Percentiles rank a stretch among this genome's conserved stretches.
Evolutionary conservation across 1,140 invertebrate species (phyloP).

Genomic region (Mactra quadrangularis): DNA sequence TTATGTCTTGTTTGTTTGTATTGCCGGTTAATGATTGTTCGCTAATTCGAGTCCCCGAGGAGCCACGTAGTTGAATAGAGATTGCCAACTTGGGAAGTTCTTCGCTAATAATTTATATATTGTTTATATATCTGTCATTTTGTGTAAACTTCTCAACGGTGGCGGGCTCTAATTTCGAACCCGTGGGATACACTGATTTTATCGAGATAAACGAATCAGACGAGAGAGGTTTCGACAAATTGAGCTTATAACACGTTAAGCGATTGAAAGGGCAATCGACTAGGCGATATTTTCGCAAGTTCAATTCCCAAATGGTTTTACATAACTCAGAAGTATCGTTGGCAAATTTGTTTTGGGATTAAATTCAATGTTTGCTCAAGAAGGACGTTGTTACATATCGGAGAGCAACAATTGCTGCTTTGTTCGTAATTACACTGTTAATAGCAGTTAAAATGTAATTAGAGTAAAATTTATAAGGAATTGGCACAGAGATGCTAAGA

Average conservation of each 20-base stretch:
- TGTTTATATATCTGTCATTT: slow-evolving; percentile 56
- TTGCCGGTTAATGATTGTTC: slow-evolving; percentile 56
- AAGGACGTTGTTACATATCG: too few relatives aligned
- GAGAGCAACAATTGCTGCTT: too few relatives aligned
- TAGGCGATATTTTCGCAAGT: slow-evolving; percentile 20
- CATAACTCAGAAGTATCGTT: too few relatives aligned
- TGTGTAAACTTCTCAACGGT: slow-evolving; percentile 25
- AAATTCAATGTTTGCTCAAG: too few relatives aligned
- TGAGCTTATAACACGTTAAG: slow-evolving; percentile 13
- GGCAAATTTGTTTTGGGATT: too few relatives aligned
- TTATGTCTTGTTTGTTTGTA: slow-evolving; percentile 60
- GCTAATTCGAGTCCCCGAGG: slow-evolving; percentile 52
- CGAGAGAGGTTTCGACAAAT: slow-evolving; percentile 19
- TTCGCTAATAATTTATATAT: slow-evolving; percentile 55
- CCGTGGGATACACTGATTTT: slow-evolving; percentile 29
- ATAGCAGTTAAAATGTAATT: too few relatives aligned
- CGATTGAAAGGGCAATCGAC: slow-evolving; percentile 33
- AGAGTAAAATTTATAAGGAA: too few relatives aligned
- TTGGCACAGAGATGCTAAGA: too few relatives aligned
- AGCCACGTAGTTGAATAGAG: slow-evolving; percentile 26
- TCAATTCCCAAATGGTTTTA: slow-evolving; percentile 42
- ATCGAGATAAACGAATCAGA: slow-evolving; percentile 29
- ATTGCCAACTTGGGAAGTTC: slow-evolving; percentile 6
- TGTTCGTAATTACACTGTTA: too few relatives aligned
- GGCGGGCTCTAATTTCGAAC: slow-evolving; percentile 27